Evolutionary conservation across 1,140 invertebrate species (phyloP), one percentile per base, ranked within the genome.

Genomic region (Phymastichus coffea): DNA sequence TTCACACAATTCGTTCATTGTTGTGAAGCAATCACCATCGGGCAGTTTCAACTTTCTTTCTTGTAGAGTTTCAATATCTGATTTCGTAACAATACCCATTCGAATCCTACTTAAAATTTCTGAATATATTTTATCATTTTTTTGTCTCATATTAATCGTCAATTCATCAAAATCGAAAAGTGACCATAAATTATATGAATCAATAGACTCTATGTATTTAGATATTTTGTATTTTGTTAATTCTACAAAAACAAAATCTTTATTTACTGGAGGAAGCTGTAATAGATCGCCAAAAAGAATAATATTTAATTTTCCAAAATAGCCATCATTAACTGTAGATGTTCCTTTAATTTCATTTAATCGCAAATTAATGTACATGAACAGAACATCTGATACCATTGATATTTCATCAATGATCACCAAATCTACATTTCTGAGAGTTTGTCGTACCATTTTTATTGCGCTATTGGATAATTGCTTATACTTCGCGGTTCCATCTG

Each of bases 131-230:
- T n/a, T n/a, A n/a, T n/a, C n/a, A n/a, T n/a, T n/a, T n/a, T n/a
- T n/a, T n/a, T n/a, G n/a, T n/a, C n/a, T n/a, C n/a, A n/a, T n/a
- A n/a, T n/a, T n/a, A n/a, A 63, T 64, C 17, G 43, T 61, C 15
- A 66, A 47, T 33, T 66, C 66, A 55, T 65, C 58, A 41, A 66
- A 70, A 10, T 41, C 10, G 52, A 67, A 69, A 44, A 63, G 54
- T 28, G 49, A 30, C 66, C 66, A 70, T 38, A 70, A 41, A 58
- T 72, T 57, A 20, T 52, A 15, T 26, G 44, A 46, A 33, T 46
- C 30, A 23, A 71, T 53, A 10, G 63, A 48, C 22, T 53, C 61
- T 15, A 68, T 35, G 30, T 48, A 70, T 51, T 66, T 68, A 25
- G 65, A 12, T 19, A 69, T 19, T 56, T 64, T 15, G 19, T 22